Percentiles rank a stretch among this genome's conserved stretches.
Evolutionary conservation across 1,140 invertebrate species (phyloP).

Genomic region (Varroa destructor): DNA sequence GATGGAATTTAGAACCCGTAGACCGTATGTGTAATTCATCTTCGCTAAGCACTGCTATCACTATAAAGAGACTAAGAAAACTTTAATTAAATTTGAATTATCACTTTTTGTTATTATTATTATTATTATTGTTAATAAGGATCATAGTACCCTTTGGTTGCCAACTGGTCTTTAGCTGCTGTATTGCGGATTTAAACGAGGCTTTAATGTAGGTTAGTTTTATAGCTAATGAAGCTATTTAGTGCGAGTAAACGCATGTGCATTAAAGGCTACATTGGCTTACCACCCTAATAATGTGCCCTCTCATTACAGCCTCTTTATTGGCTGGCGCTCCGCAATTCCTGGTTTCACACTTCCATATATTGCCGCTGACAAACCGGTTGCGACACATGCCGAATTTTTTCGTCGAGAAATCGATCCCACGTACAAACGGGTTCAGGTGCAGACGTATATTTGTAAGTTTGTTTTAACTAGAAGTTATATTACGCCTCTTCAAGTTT

Average conservation of each 20-base stretch:
- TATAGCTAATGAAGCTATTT: background rate
- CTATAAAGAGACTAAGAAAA: background rate
- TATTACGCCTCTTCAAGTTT: background rate
- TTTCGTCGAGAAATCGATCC: slow-evolving; percentile 17
- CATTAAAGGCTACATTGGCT: background rate
- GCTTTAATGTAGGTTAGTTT: background rate
- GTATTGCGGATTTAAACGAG: no score
- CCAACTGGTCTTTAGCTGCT: no score
- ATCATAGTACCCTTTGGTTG: no score
- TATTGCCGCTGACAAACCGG: slow-evolving; percentile 9
- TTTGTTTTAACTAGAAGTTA: background rate
- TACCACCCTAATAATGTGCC: background rate
- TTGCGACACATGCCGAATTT: slow-evolving; percentile 11
- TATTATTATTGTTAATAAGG: no score
- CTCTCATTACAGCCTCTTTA: background rate
- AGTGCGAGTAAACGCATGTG: background rate
- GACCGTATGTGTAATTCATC: no score
- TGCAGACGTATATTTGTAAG: slow-evolving; percentile 8
- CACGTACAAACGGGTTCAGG: background rate
- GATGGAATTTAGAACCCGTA: background rate
- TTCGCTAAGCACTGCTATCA: no score
- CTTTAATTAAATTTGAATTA: background rate
- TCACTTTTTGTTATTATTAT: background rate
- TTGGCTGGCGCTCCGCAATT: background rate
- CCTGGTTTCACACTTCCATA: background rate